Conservation (phyloP, 2,888 invertebrate genomes). For the Aleiodes alternator region DNA sequence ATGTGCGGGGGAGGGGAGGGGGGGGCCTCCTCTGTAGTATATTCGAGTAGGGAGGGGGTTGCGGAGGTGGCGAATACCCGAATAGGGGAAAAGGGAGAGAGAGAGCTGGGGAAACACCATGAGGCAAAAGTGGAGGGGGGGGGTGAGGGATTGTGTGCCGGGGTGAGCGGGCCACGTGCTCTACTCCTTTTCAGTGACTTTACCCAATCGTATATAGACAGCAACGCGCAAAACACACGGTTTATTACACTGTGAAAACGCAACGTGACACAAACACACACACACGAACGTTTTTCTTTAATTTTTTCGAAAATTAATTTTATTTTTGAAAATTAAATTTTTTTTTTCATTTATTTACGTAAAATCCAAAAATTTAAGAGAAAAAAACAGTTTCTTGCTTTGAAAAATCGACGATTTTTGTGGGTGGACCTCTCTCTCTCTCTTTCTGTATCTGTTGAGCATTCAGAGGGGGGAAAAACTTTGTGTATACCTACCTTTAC, state of each 20-base stretch:
- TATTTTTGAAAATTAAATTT: too few species aligned
- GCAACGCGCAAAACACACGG: slow-evolving; percentile 57
- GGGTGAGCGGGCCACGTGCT: slow-evolving; percentile 72
- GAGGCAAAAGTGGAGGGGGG: slow-evolving; percentile 57
- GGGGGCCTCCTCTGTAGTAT: slow-evolving; percentile 1
- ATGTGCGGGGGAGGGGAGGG: slow-evolving; percentile 42
- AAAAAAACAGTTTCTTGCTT: too few species aligned
- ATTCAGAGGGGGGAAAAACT: too few species aligned
- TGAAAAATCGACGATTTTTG: too few species aligned
- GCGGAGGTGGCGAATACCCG: slow-evolving; percentile 26
- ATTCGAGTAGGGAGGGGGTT: slow-evolving; percentile 31
- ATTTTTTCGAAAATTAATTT: too few species aligned
- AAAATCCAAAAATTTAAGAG: too few species aligned
- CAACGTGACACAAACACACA: slow-evolving; percentile 48
- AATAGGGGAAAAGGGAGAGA: too few species aligned
- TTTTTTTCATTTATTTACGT: too few species aligned
- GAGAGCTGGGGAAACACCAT: slow-evolving; percentile 40
- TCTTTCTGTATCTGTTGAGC: neutral
- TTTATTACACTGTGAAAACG: slow-evolving; percentile 39
- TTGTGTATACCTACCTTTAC: slow-evolving; percentile 33
- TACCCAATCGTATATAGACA: slow-evolving; percentile 66
- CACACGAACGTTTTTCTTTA: too few species aligned
- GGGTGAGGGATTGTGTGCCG: slow-evolving; percentile 58
- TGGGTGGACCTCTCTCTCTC: neutral
- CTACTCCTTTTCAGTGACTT: slow-evolving; percentile 53